A percentile compares a stretch with the other conserved stretches of the same genome.
Evolutionary conservation across 1,140 invertebrate species (phyloP).

Genomic region (Leptinotarsa texana): DNA sequence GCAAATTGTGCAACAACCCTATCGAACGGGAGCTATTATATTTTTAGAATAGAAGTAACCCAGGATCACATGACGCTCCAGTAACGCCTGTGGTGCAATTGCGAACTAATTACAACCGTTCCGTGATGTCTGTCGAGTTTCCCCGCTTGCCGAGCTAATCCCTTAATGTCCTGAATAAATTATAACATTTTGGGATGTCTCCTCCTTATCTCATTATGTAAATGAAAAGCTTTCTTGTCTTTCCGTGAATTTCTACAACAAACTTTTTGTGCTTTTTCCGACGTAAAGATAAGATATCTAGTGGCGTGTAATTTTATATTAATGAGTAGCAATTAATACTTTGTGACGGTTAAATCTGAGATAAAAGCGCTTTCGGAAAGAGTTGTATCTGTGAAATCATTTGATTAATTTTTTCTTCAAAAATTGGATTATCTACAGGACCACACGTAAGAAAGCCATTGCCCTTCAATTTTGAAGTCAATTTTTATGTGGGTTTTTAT

Average conservation of each 20-base stretch:
- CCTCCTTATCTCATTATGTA: constrained; percentile 15
- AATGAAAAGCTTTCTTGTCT: constrained; percentile 8
- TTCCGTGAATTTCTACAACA: constrained; percentile 6
- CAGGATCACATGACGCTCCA: neutral
- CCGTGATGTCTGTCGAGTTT: neutral
- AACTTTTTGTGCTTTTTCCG: constrained; percentile 5
- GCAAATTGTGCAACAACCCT: neutral
- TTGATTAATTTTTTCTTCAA: no score
- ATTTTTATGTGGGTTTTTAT: no score
- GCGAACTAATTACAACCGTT: constrained; percentile 14
- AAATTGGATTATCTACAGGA: no score
- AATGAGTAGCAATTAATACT: constrained; percentile 2
- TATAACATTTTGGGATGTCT: constrained; percentile 7
- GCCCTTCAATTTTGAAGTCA: no score
- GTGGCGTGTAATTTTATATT: neutral
- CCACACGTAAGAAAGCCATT: no score
- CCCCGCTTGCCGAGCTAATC: constrained; percentile 7
- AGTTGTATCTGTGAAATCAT: no score
- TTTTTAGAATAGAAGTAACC: neutral
- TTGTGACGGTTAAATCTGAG: no score
- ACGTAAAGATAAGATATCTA: constrained; percentile 2
- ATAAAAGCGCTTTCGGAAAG: no score
- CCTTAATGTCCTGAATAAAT: constrained; percentile 11
- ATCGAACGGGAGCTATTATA: neutral
- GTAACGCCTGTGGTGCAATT: neutral